Conservation (phyloP, 2,113 vertebrate genomes). For the Junco hyemalis region DNA sequence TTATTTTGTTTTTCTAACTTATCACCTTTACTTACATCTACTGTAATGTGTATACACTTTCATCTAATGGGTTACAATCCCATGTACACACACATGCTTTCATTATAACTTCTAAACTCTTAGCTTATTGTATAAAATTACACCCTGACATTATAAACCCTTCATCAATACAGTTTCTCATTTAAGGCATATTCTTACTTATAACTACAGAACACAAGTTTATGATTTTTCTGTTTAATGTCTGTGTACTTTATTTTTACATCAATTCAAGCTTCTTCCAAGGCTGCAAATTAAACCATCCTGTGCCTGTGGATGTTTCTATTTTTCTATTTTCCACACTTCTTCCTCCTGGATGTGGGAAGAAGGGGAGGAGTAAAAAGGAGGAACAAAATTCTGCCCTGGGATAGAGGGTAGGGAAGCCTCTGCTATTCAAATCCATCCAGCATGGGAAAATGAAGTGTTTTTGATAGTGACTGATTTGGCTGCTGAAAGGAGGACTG, state of each 20-base stretch:
- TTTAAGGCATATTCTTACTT: neutral
- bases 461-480: neutral
- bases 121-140: neutral
- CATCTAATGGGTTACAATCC: neutral
- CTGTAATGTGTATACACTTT: neutral
- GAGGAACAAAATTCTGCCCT: neutral
- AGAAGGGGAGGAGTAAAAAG: neutral
- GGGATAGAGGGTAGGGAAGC: neutral
- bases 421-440: accelerated
- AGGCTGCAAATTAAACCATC: neutral
- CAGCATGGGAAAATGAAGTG: neutral
- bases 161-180: neutral
- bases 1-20: neutral
- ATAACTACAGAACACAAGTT: neutral
- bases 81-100: neutral
- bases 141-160: neutral
- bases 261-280: neutral
- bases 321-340: neutral
- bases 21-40: neutral
- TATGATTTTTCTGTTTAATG: neutral
- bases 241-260: neutral
- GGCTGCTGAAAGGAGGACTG: neutral
- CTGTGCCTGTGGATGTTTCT: neutral
- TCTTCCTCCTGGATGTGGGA: neutral
- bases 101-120: neutral